These are phyloP conservation scores for Chaetogeoica ovagalla DNA, from an alignment of 2,888 invertebrate genomes.

Conservation along the genomic window DNA sequence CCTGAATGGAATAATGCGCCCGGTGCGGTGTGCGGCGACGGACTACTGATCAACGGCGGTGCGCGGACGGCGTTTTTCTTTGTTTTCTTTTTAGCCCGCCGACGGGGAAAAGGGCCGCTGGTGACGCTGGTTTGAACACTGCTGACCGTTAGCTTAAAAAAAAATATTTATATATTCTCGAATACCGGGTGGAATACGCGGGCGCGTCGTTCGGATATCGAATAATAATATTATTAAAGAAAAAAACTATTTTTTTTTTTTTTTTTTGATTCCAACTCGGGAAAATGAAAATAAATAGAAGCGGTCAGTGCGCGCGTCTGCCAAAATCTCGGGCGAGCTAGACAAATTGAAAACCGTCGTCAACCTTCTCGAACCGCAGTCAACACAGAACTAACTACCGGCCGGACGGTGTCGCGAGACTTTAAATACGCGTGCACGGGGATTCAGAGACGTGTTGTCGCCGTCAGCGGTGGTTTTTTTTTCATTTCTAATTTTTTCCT, in stretches of 20 bases:
- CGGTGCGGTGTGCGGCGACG: conserved; percentile 4
- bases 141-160: too few relatives aligned
- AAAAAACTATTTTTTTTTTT: too few relatives aligned
- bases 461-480: not conserved
- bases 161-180: conserved; percentile 24
- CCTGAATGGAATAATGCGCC: conserved; percentile 35
- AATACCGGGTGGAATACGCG: not conserved
- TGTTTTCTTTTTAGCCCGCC: too few relatives aligned
- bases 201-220: not conserved
- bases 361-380: conserved; percentile 53
- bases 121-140: not conserved
- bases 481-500: not conserved
- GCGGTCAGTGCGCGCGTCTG: conserved; percentile 4
- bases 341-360: conserved; percentile 15
- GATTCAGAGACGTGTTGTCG: not conserved
- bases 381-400: conserved; percentile 47
- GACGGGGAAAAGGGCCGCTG: conserved; percentile 33
- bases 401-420: not conserved
- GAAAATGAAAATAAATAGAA: too few relatives aligned
- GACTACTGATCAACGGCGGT: too few relatives aligned
- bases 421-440: conserved; percentile 20
- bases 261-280: conserved; percentile 2
- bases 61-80: too few relatives aligned
- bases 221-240: conserved; percentile 9
- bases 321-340: conserved; percentile 33